These are phyloP conservation scores for Crotalus horridus DNA, from an alignment of 2,113 vertebrate genomes.

Conservation along the genomic window DNA sequence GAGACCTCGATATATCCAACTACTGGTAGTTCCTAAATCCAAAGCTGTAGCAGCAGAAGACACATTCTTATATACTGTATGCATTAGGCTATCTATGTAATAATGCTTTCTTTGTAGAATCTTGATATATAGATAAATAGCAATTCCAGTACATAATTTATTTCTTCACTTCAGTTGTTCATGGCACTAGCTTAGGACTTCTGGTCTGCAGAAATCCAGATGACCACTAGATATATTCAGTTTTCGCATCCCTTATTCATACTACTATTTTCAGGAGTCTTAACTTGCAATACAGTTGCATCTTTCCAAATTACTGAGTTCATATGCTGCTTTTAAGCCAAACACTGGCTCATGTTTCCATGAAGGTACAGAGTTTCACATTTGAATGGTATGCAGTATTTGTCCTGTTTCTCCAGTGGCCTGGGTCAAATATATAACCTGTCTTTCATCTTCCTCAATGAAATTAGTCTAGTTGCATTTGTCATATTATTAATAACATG, in stretches of 20 bases:
- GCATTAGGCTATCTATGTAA: not conserved
- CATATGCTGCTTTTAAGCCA: not conserved
- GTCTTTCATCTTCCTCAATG: not conserved
- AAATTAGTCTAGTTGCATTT: not conserved
- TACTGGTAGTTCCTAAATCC: not conserved
- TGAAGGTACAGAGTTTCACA: not conserved
- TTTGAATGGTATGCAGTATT: not conserved
- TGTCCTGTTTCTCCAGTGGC: not conserved
- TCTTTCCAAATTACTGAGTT: not conserved
- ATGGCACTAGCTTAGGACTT: not conserved
- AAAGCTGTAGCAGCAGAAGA: not conserved
- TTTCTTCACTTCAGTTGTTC: not conserved
- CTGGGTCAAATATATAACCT: slow-evolving; percentile 13
- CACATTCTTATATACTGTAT: not conserved
- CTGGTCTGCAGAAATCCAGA: not conserved
- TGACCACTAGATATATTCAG: not conserved
- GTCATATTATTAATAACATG: slow-evolving; percentile 1
- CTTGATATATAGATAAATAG: not conserved
- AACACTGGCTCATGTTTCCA: not conserved
- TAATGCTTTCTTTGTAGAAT: not conserved
- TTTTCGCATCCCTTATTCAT: not conserved
- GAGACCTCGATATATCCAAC: not conserved
- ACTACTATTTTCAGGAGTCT: not conserved
- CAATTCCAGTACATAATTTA: not conserved
- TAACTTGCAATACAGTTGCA: not conserved